Conservation (phyloP, 2,113 vertebrate species). For the Gavia stellata region DNA sequence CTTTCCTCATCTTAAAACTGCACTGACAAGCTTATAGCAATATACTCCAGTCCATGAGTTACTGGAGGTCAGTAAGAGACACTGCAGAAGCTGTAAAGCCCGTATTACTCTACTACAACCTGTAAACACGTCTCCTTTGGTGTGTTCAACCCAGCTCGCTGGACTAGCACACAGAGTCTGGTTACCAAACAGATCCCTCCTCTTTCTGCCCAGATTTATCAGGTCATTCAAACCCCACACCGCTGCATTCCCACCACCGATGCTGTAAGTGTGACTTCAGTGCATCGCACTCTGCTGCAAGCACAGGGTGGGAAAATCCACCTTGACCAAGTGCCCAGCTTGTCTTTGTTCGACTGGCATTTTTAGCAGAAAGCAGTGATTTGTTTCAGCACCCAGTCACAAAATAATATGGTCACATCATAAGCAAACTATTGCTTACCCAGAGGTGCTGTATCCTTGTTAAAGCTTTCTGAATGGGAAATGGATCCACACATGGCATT, state of each 20-base stretch:
- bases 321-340: background rate
- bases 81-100: background rate
- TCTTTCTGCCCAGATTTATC: background rate
- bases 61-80: background rate
- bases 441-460: background rate
- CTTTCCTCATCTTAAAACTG: background rate
- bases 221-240: background rate
- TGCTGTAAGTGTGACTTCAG: background rate
- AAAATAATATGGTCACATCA: background rate
- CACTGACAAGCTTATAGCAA: background rate
- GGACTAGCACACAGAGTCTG: background rate
- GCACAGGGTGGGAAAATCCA: background rate
- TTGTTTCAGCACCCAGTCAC: background rate
- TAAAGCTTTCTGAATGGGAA: background rate
- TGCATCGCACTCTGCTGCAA: background rate
- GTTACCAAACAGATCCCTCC: background rate
- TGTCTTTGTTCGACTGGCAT: background rate
- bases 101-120: background rate
- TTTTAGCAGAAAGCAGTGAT: conserved; percentile 44
- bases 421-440: background rate
- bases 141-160: background rate
- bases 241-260: background rate
- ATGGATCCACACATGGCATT: background rate
- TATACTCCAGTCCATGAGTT: background rate
- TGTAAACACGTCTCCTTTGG: background rate